A percentile compares a stretch with the other conserved stretches of the same genome.
Evolutionary conservation across 1,140 invertebrate genomes (phyloP).

Genomic region (Tetramorium simillimum): DNA sequence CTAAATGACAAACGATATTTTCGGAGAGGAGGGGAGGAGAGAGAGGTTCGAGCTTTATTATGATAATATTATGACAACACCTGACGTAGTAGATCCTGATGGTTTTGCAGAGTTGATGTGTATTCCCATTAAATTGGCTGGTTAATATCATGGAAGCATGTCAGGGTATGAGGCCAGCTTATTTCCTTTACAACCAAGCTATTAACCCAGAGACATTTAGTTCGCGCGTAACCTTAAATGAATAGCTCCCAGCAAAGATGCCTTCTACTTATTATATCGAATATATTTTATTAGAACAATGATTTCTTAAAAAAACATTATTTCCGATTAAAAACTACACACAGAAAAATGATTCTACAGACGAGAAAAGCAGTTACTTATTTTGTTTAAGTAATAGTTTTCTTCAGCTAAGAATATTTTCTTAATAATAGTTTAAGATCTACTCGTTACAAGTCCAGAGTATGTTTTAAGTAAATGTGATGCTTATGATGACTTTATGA

Average conservation of each 20-base stretch:
- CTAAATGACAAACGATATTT: neutral
- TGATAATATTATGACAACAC: constrained; percentile 8
- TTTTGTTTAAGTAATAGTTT: too few relatives aligned
- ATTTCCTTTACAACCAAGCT: constrained; percentile 31
- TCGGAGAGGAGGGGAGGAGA: neutral
- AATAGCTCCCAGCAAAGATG: neutral
- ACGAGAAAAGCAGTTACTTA: too few relatives aligned
- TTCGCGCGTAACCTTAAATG: constrained; percentile 10
- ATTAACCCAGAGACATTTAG: constrained; percentile 63
- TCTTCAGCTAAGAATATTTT: too few relatives aligned
- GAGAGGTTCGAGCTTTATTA: neutral
- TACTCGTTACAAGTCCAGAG: too few relatives aligned
- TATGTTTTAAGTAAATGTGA: too few relatives aligned
- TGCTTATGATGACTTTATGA: too few relatives aligned
- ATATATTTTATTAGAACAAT: neutral
- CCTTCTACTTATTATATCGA: neutral
- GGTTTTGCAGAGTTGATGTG: neutral
- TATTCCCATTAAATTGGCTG: constrained; percentile 32
- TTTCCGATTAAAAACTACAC: neutral
- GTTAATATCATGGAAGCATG: constrained; percentile 20
- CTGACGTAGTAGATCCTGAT: constrained; percentile 10
- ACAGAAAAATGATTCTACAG: too few relatives aligned
- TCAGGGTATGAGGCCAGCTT: constrained; percentile 27
- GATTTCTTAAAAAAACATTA: neutral
- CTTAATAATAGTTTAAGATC: too few relatives aligned